These are phyloP conservation scores for Notarius lentiginosus DNA, from an alignment of 2,113 vertebrate genomes.

Conservation along the genomic window DNA sequence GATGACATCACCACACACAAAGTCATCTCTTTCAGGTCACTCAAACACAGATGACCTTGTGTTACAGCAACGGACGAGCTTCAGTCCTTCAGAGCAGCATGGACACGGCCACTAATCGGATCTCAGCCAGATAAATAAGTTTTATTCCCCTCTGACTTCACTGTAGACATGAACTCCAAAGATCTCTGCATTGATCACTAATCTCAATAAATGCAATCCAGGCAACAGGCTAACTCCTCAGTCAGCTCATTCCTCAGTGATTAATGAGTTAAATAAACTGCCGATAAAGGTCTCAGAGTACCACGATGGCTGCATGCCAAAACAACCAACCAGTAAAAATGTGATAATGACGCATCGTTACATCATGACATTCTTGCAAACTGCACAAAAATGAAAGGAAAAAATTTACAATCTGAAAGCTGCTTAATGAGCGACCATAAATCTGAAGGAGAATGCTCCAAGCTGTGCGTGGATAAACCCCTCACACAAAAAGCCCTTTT, in stretches of 20 bases:
- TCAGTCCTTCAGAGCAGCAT: not conserved
- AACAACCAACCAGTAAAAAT: not conserved
- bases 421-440: not conserved
- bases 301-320: not conserved
- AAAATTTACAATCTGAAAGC: not conserved
- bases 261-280: not conserved
- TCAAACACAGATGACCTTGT: constrained; percentile 48
- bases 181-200: not conserved
- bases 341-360: not conserved
- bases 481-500: not conserved
- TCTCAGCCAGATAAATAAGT: not conserved
- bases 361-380: not conserved
- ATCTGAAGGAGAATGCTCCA: not conserved
- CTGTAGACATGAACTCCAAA: not conserved
- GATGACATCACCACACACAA: constrained; percentile 37
- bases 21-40: constrained; percentile 32
- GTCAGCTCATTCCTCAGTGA: not conserved
- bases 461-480: not conserved
- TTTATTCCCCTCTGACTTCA: not conserved
- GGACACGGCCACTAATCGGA: not conserved
- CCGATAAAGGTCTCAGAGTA: not conserved
- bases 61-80: constrained; percentile 14
- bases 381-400: not conserved
- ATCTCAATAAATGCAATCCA: not conserved
- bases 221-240: not conserved